Base-by-base conservation (phyloP, 2,888 invertebrate species). In the Machimus atricapillus region DNA sequence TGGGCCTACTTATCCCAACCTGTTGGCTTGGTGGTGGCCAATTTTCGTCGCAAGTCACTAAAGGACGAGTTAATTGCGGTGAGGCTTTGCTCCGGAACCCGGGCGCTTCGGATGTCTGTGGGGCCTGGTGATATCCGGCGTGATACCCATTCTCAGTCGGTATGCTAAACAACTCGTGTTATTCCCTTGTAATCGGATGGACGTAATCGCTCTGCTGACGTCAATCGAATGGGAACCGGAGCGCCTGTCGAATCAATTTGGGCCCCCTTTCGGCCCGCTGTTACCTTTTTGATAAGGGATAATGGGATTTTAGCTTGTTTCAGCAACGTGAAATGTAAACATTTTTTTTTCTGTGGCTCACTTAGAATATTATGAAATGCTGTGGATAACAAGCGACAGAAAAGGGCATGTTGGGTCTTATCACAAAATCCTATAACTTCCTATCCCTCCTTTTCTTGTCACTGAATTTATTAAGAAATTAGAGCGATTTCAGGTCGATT, bases 191-290 rank as follows among this genome's bases (percentile, higher is more conserved):
- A 81, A 34, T 56, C 81, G 81, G 56, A 66, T 82, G 66, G 82
- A 82, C 37, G 58, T 52, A 58, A 82, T 82, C 82, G 66, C 58
- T 19, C 9, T 66, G 82, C 82, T 82, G 82, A 82, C 82, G 82
- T 82, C 82, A 82, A 82, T 82, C 37, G 66, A 66, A 40, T 37
- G 77, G 77, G 77, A 77, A 77, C 37, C 37, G 19, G 77, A 37
- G 37, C 77, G 34, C 31, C 40, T 77, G 77, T 77, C 37, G 40
- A 77, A 77, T 77, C 77, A 77, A 77, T 77, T 40, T 77, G 37
- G 77, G 31, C 37, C 19, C 40, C 40, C 40, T 34, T 31, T 77
- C 77, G 77, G 19, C 37, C 19, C 34, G 77, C 66, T 66, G 66
- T 66, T 66, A 66, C 66, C 66, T 66, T 66, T 66, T 66, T 66